A percentile compares a stretch with the other conserved stretches of the same genome.
phyloP scores from a whole-genome alignment of 1,140 invertebrate genomes.

The Hesperophylax magnus region DNA sequence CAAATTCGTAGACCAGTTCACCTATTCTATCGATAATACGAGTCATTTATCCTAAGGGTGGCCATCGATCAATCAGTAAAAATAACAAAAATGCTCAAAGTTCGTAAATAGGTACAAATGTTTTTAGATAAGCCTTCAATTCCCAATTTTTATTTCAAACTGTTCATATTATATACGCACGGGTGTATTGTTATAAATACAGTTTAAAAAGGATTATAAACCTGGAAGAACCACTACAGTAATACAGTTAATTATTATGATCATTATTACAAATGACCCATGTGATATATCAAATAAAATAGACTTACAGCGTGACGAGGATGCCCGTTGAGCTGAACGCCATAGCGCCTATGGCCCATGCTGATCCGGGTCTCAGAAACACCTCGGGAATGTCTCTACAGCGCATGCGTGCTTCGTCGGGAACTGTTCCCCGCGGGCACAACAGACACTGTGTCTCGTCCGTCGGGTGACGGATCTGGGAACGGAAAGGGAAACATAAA shows the following conservation, averaged over 20 bases:
- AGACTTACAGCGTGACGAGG: conserved; percentile 80
- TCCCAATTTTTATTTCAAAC: no score
- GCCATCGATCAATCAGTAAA: no score
- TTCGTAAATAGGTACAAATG: no score
- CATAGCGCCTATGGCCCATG: conserved; percentile 93
- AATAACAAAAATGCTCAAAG: no score
- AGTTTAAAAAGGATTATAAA: no score
- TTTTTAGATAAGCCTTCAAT: no score
- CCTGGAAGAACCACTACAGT: not conserved
- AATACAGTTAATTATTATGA: not conserved
- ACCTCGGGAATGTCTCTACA: conserved; percentile 88
- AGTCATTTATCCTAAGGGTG: no score
- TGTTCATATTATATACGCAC: no score
- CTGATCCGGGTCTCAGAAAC: conserved; percentile 84
- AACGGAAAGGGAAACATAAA: not conserved
- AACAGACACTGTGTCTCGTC: conserved; percentile 87
- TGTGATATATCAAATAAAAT: not conserved
- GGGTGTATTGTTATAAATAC: no score
- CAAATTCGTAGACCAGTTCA: no score
- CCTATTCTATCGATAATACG: no score
- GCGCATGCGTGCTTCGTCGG: conserved; percentile 79
- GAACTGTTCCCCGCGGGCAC: conserved; percentile 88
- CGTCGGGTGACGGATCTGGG: conserved; percentile 82
- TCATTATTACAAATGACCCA: no score
- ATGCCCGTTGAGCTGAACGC: conserved; percentile 84